Percentiles rank a stretch among this genome's conserved stretches.
phyloP scores from a whole-genome alignment of 2,888 invertebrate genomes.

The Drosophila niveifrons region DNA sequence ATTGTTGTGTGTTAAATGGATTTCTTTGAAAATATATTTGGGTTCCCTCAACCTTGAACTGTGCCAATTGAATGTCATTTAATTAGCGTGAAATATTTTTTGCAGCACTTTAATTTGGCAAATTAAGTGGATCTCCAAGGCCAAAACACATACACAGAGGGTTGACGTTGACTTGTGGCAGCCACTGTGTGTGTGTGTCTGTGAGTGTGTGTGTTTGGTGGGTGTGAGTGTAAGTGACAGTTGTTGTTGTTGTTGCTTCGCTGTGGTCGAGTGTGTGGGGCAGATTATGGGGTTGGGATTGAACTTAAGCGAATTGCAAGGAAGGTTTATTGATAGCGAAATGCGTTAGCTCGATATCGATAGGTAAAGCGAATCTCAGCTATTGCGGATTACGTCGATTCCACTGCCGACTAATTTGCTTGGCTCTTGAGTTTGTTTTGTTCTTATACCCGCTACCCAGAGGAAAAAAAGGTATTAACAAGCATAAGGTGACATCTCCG shows the following conservation, averaged over 20 bases:
- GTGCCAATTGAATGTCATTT: constrained; percentile 65
- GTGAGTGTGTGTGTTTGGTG: background rate
- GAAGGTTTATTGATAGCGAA: background rate
- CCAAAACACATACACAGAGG: constrained; percentile 13
- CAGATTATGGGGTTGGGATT: constrained; percentile 13
- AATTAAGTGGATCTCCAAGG: constrained; percentile 68
- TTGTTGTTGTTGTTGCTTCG: too few relatives aligned
- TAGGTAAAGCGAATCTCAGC: constrained; percentile 66
- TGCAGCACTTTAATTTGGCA: constrained; percentile 68
- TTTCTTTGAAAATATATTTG: constrained; percentile 4
- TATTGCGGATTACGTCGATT: constrained; percentile 69
- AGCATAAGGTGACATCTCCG: too few relatives aligned
- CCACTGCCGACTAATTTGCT: constrained; percentile 60
- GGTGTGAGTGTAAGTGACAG: background rate
- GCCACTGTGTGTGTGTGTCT: constrained; percentile 10
- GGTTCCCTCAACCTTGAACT: constrained; percentile 2
- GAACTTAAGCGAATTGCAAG: background rate
- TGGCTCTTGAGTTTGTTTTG: constrained; percentile 42
- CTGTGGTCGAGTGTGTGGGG: background rate
- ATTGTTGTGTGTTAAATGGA: background rate
- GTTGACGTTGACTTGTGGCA: constrained; percentile 33
- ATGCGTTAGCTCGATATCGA: too few relatives aligned
- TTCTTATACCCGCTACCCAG: constrained; percentile 14
- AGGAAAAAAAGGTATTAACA: too few relatives aligned
- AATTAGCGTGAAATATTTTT: constrained; percentile 75